Evolutionary conservation across 2,888 invertebrate species (phyloP), one percentile per base, ranked within the genome.

Genomic region (Rhimphoctona megacephalus): DNA sequence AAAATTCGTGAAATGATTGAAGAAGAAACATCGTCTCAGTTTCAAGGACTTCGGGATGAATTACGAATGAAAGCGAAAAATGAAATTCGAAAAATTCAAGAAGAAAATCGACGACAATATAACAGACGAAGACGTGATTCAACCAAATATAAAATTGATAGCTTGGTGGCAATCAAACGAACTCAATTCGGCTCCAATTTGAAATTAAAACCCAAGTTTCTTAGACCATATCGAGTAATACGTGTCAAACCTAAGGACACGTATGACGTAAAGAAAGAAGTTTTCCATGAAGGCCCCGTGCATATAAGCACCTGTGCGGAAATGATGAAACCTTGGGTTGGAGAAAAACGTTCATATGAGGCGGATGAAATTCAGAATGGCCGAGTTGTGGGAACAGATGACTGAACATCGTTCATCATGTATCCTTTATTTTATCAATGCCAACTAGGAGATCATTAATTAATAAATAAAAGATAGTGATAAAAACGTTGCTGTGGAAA

Each of bases 71-170:
- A 11, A 4, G 54, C 74, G 5, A 36, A 39, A 33, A 19, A 17
- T 30, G 30, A 69, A 17, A 30, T 69, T 30, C n/a, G 30, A 8
- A 61, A 57, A 22, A 57, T 61, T 7, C 46, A 69, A 39, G 39
- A 69, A 69, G 69, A 81, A 22, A 30, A 81, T n/a, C 36, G 43
- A 33, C 30, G 25, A n/a, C 9, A 30, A n/a, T 72, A 74, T 36
- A 70, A 72, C 1, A 30, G 19, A 54, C 54, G 43, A 43, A 43
- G 43, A 43, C 43, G 43, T 43, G 43, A 43, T 6, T 43, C 72
- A 5, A 36, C 33, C 2, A 54, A 61, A 61, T 46, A 57, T 19
- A 49, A 72, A 14, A 36, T 72, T 8, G 33, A 25, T 11, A 30
- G 43, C 22, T 25, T 57, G 17, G 61, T 72, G 7, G 52, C 74